phyloP scores from a whole-genome alignment of 2,113 vertebrate species.

The Micronisus gabar region DNA sequence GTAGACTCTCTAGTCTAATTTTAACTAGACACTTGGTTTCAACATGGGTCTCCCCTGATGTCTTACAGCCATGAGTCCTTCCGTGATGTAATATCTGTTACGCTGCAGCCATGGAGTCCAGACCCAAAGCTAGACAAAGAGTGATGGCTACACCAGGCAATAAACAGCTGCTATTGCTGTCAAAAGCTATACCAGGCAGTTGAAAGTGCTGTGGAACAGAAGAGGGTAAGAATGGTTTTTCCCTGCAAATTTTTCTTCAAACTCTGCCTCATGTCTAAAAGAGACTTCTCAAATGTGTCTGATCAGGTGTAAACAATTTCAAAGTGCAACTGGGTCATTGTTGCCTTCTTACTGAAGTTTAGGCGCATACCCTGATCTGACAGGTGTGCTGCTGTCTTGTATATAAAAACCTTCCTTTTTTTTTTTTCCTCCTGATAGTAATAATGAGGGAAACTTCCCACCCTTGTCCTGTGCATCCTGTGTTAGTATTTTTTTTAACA shows the following conservation, averaged over 20 bases:
- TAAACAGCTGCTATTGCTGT: neutral
- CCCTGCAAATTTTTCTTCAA: neutral
- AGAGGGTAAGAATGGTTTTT: neutral
- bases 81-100: neutral
- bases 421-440: neutral
- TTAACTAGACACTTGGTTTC: neutral
- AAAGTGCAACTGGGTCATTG: neutral
- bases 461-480: neutral
- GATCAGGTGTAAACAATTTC: constrained; percentile 4
- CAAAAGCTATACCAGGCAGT: neutral
- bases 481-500: constrained; percentile 22
- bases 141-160: neutral
- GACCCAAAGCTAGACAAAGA: neutral
- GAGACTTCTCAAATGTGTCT: neutral
- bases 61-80: neutral
- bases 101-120: neutral
- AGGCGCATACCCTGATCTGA: neutral
- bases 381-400: neutral
- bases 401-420: neutral
- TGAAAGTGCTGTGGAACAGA: neutral
- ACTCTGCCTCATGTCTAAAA: neutral
- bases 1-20: neutral
- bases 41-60: neutral
- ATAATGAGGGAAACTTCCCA: constrained; percentile 19
- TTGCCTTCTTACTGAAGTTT: constrained; percentile 12